Evolutionary conservation across 2,113 vertebrate species (phyloP).

Genomic region (Cygnus buccinator): DNA sequence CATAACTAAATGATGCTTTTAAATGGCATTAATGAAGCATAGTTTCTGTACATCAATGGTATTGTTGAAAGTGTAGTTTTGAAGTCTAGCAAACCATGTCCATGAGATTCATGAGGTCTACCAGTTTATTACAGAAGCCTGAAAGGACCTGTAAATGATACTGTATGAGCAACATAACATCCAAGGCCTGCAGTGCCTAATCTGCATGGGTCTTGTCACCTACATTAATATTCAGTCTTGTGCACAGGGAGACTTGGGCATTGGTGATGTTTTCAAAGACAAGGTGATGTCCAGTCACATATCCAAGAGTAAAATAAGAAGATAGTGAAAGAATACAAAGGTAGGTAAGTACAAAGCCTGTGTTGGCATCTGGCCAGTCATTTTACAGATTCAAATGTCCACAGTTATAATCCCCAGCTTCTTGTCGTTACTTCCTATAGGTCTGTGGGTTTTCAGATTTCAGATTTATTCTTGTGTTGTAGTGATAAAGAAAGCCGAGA

Average conservation of each 20-base stretch:
- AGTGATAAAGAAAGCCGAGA: background rate
- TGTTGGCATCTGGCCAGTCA: background rate
- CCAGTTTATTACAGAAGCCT: background rate
- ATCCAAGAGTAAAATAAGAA: background rate
- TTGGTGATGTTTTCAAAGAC: background rate
- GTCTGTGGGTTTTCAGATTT: background rate
- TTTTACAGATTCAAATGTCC: background rate
- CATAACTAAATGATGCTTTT: background rate
- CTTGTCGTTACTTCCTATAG: background rate
- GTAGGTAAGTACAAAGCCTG: background rate
- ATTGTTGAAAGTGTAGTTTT: background rate
- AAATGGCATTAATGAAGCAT: background rate
- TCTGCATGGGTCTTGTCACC: accelerated
- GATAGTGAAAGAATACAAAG: background rate
- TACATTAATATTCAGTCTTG: background rate
- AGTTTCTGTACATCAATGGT: background rate
- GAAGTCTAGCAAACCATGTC: background rate
- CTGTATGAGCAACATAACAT: background rate
- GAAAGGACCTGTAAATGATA: background rate
- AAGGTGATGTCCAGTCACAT: background rate
- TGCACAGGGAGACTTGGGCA: background rate
- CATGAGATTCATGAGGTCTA: background rate
- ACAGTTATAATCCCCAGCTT: background rate
- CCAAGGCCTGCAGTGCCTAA: background rate
- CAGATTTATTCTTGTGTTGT: background rate